Conservation (phyloP, 2,888 invertebrate species). For the Andrena bicolor region DNA sequence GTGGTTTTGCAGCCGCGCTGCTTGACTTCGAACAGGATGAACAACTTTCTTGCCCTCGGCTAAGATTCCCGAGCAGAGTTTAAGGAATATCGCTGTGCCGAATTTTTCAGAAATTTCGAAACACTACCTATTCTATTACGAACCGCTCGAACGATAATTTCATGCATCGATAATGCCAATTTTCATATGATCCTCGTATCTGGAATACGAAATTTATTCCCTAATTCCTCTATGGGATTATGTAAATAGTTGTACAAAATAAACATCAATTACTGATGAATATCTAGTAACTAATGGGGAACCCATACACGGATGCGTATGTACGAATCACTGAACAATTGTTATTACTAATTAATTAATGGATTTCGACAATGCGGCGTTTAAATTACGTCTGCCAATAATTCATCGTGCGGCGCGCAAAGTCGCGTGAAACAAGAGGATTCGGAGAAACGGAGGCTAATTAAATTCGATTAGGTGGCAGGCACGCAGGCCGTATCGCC, state of each 20-base stretch:
- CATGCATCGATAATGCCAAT: not conserved
- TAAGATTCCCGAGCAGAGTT: not conserved
- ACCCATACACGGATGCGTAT: not conserved
- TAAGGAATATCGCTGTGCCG: not conserved
- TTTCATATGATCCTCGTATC: not conserved
- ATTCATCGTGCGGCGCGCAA: not conserved
- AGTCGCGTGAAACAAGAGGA: not conserved
- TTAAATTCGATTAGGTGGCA: slow-evolving; percentile 48
- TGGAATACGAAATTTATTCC: not conserved
- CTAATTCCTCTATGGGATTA: not conserved
- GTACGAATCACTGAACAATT: not conserved
- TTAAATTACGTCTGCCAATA: not conserved
- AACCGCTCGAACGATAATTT: not conserved
- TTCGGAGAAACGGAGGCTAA: not conserved
- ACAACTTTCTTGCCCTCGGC: slow-evolving; percentile 3
- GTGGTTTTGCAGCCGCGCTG: slow-evolving; percentile 29
- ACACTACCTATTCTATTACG: not conserved
- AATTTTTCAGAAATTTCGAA: not conserved
- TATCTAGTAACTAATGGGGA: not conserved
- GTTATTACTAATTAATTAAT: slow-evolving; percentile 11
- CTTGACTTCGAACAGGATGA: slow-evolving; percentile 49
- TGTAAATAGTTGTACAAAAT: slow-evolving; percentile 4
- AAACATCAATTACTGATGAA: not conserved
- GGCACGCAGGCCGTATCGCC: slow-evolving; percentile 9
- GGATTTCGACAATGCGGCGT: not conserved